Conservation (phyloP, 2,113 vertebrate genomes). For the Puma concolor region DNA sequence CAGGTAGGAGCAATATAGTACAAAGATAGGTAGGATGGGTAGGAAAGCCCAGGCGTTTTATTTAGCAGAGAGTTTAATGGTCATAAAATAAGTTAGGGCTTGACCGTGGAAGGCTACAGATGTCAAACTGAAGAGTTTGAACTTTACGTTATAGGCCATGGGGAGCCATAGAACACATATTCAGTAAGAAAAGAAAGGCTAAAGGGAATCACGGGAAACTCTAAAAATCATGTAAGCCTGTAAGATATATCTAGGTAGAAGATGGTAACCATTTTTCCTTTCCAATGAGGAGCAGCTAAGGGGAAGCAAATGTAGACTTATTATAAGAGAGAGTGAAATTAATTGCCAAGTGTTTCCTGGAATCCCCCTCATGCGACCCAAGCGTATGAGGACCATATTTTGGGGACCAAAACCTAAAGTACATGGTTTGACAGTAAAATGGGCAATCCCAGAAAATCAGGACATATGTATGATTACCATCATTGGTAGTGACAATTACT, state of each 20-base stretch:
- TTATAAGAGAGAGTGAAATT: neutral
- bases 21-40: neutral
- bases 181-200: neutral
- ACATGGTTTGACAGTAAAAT: neutral
- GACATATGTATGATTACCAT: rapidly evolving
- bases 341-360: neutral
- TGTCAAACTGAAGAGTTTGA: neutral
- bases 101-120: neutral
- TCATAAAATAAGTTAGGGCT: neutral
- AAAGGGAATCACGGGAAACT: neutral
- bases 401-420: neutral
- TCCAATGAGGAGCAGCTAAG: neutral
- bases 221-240: neutral
- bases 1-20: neutral
- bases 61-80: neutral
- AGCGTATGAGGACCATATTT: neutral
- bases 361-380: neutral
- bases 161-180: neutral
- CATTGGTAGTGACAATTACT: neutral
- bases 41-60: neutral
- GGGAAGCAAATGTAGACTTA: neutral
- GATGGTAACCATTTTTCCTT: neutral
- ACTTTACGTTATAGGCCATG: neutral
- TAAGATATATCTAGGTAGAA: neutral
- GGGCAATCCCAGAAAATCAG: neutral